phyloP scores from a whole-genome alignment of 1,140 invertebrate genomes.

The Drosophila tristis region DNA sequence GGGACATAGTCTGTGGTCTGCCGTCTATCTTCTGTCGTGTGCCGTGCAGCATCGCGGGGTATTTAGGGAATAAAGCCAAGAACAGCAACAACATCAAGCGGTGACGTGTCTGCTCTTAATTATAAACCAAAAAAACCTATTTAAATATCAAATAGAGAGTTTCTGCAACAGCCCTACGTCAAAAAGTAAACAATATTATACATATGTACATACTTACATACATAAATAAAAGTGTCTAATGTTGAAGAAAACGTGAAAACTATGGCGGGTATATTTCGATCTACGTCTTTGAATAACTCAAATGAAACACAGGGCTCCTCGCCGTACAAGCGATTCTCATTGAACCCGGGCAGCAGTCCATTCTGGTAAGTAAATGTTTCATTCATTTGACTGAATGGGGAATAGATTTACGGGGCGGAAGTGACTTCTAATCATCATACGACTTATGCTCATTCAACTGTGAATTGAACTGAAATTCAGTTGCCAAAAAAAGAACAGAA shows the following conservation, averaged over 20 bases:
- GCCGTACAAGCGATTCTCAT: slow-evolving; percentile 56
- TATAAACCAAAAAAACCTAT: slow-evolving; percentile 33
- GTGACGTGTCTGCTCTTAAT: slow-evolving; percentile 38
- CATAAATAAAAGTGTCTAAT: slow-evolving; percentile 34
- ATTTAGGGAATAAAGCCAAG: slow-evolving; percentile 60
- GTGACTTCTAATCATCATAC: slow-evolving; percentile 37
- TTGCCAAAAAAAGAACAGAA: slow-evolving; percentile 35
- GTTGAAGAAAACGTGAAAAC: slow-evolving; percentile 50
- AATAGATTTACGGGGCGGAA: slow-evolving; percentile 40
- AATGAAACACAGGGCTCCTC: slow-evolving; percentile 43
- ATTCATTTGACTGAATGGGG: background rate
- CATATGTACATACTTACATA: background rate
- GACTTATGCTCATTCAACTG: slow-evolving; percentile 43
- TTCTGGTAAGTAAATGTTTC: slow-evolving; percentile 58
- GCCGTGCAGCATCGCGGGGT: slow-evolving; percentile 52
- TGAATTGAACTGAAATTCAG: slow-evolving; percentile 41
- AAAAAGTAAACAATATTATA: background rate
- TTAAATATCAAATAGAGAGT: slow-evolving; percentile 48
- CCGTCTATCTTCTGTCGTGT: no score
- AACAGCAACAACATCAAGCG: slow-evolving; percentile 29
- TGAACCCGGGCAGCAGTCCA: slow-evolving; percentile 25
- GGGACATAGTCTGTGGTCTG: slow-evolving; percentile 34
- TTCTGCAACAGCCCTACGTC: slow-evolving; percentile 6
- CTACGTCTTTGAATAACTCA: slow-evolving; percentile 58
- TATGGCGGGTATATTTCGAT: slow-evolving; percentile 67